Conservation (phyloP, 2,113 vertebrate species). For the Struthidea cinerea region DNA sequence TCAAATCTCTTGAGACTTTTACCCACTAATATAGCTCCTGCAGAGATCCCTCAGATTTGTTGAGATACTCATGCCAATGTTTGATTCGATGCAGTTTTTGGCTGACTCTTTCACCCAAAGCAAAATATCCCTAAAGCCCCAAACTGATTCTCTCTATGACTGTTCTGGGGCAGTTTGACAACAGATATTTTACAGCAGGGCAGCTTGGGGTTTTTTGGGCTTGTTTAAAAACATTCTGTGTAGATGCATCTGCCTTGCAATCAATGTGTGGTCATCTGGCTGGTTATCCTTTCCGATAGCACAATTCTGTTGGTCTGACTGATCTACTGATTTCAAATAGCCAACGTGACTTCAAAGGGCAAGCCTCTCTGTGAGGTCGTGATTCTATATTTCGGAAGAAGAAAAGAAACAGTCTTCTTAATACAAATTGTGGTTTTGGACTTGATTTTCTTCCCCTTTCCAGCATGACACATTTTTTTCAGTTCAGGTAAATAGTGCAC, state of each 20-base stretch:
- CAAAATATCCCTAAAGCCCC: neutral
- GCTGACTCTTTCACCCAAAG: neutral
- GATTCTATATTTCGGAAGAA: neutral
- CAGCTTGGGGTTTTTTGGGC: rapidly evolving
- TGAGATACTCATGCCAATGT: neutral
- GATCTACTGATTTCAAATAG: neutral
- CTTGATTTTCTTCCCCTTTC: neutral
- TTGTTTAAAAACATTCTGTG: neutral
- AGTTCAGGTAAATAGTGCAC: neutral
- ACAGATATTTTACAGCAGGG: neutral
- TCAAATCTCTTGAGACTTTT: neutral
- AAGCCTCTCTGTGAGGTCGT: neutral
- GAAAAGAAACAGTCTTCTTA: neutral
- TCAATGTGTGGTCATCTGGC: neutral
- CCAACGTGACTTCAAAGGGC: neutral
- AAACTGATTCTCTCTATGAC: neutral
- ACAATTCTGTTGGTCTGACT: neutral
- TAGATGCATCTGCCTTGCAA: neutral
- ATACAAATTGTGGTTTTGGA: neutral
- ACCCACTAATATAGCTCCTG: neutral
- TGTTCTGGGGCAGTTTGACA: neutral
- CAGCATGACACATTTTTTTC: neutral
- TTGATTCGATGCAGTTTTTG: neutral
- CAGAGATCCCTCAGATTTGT: neutral
- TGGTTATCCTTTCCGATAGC: neutral